Conservation (phyloP, 2,113 vertebrate genomes). For the Ceuthmochares aereus region DNA sequence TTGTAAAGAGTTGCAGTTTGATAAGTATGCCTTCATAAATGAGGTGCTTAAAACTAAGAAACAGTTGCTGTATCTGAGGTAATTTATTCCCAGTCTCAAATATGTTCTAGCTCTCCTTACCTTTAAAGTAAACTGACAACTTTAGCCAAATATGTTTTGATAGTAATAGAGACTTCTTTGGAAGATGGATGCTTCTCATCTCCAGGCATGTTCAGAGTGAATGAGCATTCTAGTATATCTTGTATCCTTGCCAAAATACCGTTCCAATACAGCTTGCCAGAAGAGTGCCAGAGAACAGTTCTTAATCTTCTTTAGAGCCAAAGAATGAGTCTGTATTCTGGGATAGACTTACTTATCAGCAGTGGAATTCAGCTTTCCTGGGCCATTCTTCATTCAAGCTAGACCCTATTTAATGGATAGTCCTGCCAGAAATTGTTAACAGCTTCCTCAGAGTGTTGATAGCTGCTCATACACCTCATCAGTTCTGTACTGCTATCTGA, state of each 20-base stretch:
- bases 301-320: constrained; percentile 13
- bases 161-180: neutral
- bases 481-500: neutral
- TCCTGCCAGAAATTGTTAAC: constrained; percentile 19
- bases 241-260: constrained; percentile 13
- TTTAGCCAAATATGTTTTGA: constrained; percentile 23
- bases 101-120: neutral
- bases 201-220: neutral
- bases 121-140: neutral
- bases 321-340: neutral
- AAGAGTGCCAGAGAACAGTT: neutral
- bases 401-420: neutral
- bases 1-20: neutral
- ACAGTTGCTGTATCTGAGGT: neutral
- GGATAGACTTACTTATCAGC: constrained; percentile 12
- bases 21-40: constrained; percentile 17
- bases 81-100: constrained; percentile 5
- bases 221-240: neutral
- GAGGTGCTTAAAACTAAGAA: neutral
- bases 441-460: constrained; percentile 11
- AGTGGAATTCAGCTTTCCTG: neutral
- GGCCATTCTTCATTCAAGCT: neutral
- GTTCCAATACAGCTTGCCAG: neutral
- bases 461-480: constrained; percentile 22
- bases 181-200: neutral